Evolutionary conservation across 2,113 vertebrate species (phyloP), one percentile per base, ranked within the genome.

Genomic region (Ascaphus truei): DNA sequence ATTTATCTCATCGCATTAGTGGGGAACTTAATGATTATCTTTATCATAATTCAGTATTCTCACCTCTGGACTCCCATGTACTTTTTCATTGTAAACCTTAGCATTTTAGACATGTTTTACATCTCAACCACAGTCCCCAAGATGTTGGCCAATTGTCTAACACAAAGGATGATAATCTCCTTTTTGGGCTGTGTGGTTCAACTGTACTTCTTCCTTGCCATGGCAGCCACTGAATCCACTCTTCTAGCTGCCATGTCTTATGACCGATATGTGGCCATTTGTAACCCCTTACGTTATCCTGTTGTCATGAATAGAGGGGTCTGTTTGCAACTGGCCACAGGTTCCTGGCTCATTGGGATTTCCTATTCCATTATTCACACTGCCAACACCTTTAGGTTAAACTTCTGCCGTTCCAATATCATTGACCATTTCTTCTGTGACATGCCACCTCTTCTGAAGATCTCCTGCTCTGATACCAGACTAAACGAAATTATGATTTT

Each of bases 51-150:
- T 6, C 7, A 64, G 10, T 57, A 43, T 47, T 34, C 13, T 5
- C 1, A 0, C 20, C 50, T 71, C 7, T 69, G 66, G 6, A 75
- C 23, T 5, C 60, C 63, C 9, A 74, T 73, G 75, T 76, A 76
- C 52, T 56, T 74, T 31, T 76, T 76, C 41, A 67, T 67, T 31
- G 27, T 22, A 20, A 64, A 76, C 26, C 48, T 76, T 22, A 62
- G 61, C 22, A 30, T 74, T 23, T 15, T 73, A 23, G 75, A 76
- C 16, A 31, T 76, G 37, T 64, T 68, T 20, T 62, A 61, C 36
- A 68, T 68, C 16, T 59, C 75, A 25, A 48, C 62, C 20, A 68
- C 67, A 27, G 27, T 76, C 4, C 75, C 75, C 31, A 76, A 71
- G n/a, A 16, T 74, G 45, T 34, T 76, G 33, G 41, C 15, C 11